Conservation (phyloP, 2,888 invertebrate species). For the Pachliopta kotzebuea region DNA sequence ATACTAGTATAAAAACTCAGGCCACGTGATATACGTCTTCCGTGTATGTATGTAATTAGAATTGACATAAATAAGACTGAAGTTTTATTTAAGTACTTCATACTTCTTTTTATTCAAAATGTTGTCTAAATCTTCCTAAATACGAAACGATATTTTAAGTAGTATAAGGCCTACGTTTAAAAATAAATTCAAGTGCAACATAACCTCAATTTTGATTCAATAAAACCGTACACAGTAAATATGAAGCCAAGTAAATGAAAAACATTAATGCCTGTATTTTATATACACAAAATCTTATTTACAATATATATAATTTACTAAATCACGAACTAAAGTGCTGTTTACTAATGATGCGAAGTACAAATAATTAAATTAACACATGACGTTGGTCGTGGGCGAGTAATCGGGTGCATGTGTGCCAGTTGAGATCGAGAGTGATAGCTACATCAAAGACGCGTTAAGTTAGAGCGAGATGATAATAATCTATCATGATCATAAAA, state of each 20-base stretch:
- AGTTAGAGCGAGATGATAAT: slow-evolving; percentile 57
- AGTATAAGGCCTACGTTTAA: background rate
- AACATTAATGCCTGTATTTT: slow-evolving; percentile 4
- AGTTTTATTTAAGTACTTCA: background rate
- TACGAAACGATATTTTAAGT: background rate
- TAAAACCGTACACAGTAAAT: background rate
- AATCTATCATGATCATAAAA: slow-evolving; percentile 51
- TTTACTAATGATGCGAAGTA: slow-evolving; percentile 45
- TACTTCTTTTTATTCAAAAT: background rate
- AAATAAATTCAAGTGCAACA: slow-evolving; percentile 20
- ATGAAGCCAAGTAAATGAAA: background rate
- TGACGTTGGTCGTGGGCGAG: slow-evolving; percentile 55
- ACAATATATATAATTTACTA: slow-evolving; percentile 30
- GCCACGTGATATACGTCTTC: no score
- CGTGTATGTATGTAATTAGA: no score
- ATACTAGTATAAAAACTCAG: no score
- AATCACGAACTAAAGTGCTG: slow-evolving; percentile 33
- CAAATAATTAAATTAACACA: slow-evolving; percentile 70
- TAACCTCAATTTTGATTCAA: slow-evolving; percentile 14
- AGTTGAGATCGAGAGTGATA: slow-evolving; percentile 52
- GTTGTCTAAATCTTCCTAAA: no score
- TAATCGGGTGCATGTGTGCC: slow-evolving; percentile 50
- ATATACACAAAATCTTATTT: slow-evolving; percentile 18
- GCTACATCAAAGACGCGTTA: slow-evolving; percentile 42
- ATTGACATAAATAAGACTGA: no score